Conservation (phyloP, 2,113 vertebrate species). For the Dolichallabes microphthalmus region DNA sequence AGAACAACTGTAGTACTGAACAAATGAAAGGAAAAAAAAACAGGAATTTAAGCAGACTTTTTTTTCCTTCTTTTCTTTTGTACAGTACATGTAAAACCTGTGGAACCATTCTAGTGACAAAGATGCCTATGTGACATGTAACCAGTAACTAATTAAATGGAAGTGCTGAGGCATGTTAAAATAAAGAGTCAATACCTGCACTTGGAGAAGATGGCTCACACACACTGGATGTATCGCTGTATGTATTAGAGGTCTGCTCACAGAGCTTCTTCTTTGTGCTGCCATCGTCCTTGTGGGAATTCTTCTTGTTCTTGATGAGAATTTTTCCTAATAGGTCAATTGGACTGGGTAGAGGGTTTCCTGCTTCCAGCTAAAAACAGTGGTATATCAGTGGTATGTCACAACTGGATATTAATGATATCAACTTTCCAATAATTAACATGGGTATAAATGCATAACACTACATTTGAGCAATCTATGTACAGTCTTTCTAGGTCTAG, state of each 20-base stretch:
- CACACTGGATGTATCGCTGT: conserved; percentile 89
- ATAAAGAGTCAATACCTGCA: conserved; percentile 73
- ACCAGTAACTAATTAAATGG: not conserved
- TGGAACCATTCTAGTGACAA: too few species aligned
- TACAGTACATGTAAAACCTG: not conserved
- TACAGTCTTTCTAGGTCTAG: not conserved
- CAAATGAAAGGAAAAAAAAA: not conserved
- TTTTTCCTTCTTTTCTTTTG: not conserved
- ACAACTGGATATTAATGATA: not conserved
- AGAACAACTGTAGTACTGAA: not conserved
- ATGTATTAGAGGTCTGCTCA: conserved; percentile 90
- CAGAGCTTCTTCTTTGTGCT: conserved; percentile 91
- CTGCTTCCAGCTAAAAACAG: conserved; percentile 80
- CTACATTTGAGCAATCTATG: not conserved
- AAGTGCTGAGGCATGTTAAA: not conserved
- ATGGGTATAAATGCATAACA: not conserved
- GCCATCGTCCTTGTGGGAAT: conserved; percentile 86
- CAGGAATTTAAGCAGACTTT: not conserved
- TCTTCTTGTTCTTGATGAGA: conserved; percentile 98
- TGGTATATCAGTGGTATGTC: not conserved
- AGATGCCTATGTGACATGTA: not conserved
- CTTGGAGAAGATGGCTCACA: conserved; percentile 93
- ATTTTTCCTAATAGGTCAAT: conserved; percentile 96
- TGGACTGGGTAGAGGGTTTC: conserved; percentile 88
- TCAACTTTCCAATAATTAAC: not conserved